Evolutionary conservation across 2,888 invertebrate genomes (phyloP), one percentile per base, ranked within the genome.

Genomic region (Drosophila neutralis): DNA sequence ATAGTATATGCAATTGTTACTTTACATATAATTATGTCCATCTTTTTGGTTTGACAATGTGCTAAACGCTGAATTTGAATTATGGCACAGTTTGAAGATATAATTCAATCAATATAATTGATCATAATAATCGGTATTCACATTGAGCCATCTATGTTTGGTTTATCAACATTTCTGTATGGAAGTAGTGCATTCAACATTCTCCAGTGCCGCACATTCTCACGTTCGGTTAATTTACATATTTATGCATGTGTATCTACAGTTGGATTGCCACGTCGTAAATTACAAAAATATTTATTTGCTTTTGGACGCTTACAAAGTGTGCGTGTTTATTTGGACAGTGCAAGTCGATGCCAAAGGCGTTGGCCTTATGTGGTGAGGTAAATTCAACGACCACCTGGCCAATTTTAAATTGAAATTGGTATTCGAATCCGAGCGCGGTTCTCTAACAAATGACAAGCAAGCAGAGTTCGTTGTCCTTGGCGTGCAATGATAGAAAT

Each of bases 261-360:
- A 68, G 64, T 73, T 69, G 68, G 71, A 67, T 78, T 75, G 83
- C 81, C 89, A 86, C 87, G 74, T 78, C 76, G 68, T 72, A 89
- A 85, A 89, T 85, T 85, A 83, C 77, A 83, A 85, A 83, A 85
- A 87, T 89, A 85, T 85, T 89, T 85, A 85, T 85, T 85, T 88
- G 73, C 71, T 76, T 78, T 78, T 73, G 71, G 81, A 69, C 84
- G 79, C 84, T 83, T 89, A 89, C 85, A 86, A 86, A 83, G 89
- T 85, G 81, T 85, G 87, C 84, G 89, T 87, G 82, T 86, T 87
- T 86, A 89, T 89, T 86, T 86, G 89, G 82, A 79, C 87, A 87
- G 79, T 61, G 58, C 74, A 64, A 74, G 72, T 73, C 58, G 73
- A 60, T 73, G 78, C 69, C 73, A 63, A 63, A 78, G 80, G 78